Conservation (phyloP, 2,888 invertebrate species). For the Invenusta paracnida region DNA sequence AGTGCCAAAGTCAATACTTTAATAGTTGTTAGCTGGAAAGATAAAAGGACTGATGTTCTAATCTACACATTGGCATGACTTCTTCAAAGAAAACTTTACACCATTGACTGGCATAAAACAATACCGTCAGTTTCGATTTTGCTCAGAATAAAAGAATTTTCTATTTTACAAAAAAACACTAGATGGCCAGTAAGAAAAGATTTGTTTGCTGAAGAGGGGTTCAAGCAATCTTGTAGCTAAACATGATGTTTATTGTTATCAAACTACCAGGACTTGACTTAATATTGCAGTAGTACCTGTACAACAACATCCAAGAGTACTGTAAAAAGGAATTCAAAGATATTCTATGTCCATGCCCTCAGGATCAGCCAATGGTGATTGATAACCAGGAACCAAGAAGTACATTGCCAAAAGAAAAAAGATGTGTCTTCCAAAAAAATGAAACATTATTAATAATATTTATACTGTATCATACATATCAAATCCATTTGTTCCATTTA, state of each 20-base stretch:
- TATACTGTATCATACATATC: too few relatives aligned
- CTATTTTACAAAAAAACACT: neutral
- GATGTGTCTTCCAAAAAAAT: too few relatives aligned
- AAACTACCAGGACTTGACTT: neutral
- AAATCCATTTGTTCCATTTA: too few relatives aligned
- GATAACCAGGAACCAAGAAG: too few relatives aligned
- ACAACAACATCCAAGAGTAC: neutral
- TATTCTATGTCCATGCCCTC: neutral
- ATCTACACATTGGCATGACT: neutral
- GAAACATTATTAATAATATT: too few relatives aligned
- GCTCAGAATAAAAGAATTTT: neutral
- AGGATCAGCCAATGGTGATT: neutral
- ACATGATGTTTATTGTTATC: neutral
- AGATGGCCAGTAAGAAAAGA: neutral
- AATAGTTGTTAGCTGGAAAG: neutral
- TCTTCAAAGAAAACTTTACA: too few relatives aligned
- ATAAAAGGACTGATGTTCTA: neutral
- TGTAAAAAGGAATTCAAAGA: neutral
- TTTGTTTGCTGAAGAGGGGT: neutral
- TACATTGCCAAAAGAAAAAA: too few relatives aligned
- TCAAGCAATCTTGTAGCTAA: neutral
- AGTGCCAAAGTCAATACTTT: neutral
- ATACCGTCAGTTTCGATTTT: neutral
- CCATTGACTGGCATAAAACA: neutral
- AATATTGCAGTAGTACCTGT: neutral